Evolutionary conservation across 2,113 vertebrate species (phyloP).

Genomic region (Ailuropoda melanoleuca): DNA sequence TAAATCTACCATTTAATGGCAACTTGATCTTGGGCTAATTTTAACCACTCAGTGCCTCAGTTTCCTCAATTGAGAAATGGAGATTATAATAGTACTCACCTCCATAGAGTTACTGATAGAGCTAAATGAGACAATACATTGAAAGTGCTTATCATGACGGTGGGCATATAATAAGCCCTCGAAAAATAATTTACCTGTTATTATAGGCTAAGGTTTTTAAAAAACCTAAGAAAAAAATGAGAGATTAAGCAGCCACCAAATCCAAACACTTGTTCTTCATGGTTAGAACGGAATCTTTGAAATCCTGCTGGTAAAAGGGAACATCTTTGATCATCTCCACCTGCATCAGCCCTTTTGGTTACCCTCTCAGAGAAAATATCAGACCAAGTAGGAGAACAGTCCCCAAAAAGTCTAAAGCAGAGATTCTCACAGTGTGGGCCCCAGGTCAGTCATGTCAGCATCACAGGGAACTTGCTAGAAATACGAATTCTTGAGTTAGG

Average conservation of each 20-base stretch:
- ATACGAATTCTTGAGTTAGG: neutral
- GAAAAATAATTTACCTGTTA: neutral
- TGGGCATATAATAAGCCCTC: neutral
- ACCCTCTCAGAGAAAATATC: neutral
- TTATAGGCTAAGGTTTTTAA: neutral
- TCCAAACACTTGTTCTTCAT: neutral
- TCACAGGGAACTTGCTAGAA: neutral
- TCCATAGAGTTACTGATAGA: neutral
- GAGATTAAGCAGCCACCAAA: neutral
- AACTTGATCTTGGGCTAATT: constrained; percentile 28
- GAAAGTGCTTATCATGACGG: neutral
- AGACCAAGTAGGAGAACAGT: neutral
- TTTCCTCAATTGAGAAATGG: constrained; percentile 27
- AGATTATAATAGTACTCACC: neutral
- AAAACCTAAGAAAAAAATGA: neutral
- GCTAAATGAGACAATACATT: neutral
- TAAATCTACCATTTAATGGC: neutral
- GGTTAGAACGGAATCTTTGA: neutral
- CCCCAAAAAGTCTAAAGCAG: neutral
- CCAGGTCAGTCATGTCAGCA: neutral
- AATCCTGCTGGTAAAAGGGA: constrained; percentile 18
- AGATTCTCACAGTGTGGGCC: neutral
- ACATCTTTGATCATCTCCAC: neutral
- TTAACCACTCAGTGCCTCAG: neutral
- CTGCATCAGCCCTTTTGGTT: neutral